Base-by-base conservation (phyloP, 2,888 invertebrate genomes). In the Helicoverpa assulta region DNA sequence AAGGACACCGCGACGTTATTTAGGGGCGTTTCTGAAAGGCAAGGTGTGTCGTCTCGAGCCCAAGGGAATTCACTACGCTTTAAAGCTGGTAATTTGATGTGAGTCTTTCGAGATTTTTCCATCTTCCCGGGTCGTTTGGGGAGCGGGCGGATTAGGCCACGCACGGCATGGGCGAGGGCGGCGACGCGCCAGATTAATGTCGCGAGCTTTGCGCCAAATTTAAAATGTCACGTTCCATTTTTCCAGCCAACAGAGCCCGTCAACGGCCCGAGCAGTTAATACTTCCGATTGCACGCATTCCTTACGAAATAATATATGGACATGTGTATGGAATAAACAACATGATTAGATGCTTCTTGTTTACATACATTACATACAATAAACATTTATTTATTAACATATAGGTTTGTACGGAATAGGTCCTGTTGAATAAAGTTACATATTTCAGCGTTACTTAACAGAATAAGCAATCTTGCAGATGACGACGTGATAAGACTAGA, bases 61-160 rank as follows among this genome's bases (percentile, higher is more conserved):
- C 92, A 85, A 81, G 93, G 93, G 94, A 93, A 93, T 94, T 92
- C 90, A 90, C 91, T 91, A 90, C 92, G 92, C 92, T 95, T 95
- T 94, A 95, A 94, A 94, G 91, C 93, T 91, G 94, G 95, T 95
- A 95, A 95, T 95, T 95, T 95, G 94, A 94, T 94, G 94, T 90
- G 94, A 94, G 94, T 91, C 92, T 94, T 94, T 92, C 89, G 91
- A 94, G 95, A 95, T 94, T 94, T 94, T 94, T 93, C 93, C 94
- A 93, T 94, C 93, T 94, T 93, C 89, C 87, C 89, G 92, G 89
- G 91, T 91, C 92, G 93, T 93, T 92, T 88, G 84, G 92, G 93
- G 92, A 92, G 90, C 91, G 86, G 89, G 90, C 90, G 93, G 94
- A 94, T 94, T 94, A 93, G 93, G 91, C 92, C 92, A 93, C 92